Evolutionary conservation across 2,113 vertebrate species (phyloP), one percentile per base, ranked within the genome.

Genomic region (Oryctolagus cuniculus): DNA sequence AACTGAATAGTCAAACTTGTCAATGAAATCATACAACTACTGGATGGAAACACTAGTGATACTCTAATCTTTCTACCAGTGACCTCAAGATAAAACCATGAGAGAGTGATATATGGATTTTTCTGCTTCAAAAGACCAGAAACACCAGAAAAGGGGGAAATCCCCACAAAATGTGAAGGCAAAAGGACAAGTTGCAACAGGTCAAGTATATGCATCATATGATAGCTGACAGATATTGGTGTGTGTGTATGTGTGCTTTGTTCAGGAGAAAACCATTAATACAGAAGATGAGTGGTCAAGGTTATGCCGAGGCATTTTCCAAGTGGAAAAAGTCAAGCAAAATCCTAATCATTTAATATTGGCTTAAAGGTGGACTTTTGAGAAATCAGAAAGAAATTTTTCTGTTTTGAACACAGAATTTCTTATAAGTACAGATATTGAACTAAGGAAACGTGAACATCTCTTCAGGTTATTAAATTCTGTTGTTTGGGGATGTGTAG

Each of bases 371-470:
- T 93, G 24, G 90, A 89, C 22, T 92, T 88, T 73, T 66, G 61
- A 93, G 80, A 95, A 85, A 92, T 94, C 66, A 89, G 72, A 67
- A 73, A 86, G 31, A 81, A 64, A 72, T 51, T 86, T 66, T 94
- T 31, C 55, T 83, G 11, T 93, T 94, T 87, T 75, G 67, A 91
- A 69, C 44, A 85, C 8, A 92, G 31, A 7, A 36, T 91, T 61
- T 91, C 53, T 94, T 38, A 51, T 66, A 72, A 64, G 24, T 85
- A 63, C 58, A 61, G 77, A 44, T 80, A 80, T 11, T 67, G 16
- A 58, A 36, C 91, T 89, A 93, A 67, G 58, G 86, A 96, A 74
- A 66, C 29, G 69, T 90, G 34, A 93, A n/a, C 21, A 67, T 78
- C 7, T 55, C 31, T 79, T 87, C 24, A 89, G 22, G 36, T 79